Evolutionary conservation across 2,888 invertebrate genomes (phyloP).

Genomic region (Microplitis manilae): DNA sequence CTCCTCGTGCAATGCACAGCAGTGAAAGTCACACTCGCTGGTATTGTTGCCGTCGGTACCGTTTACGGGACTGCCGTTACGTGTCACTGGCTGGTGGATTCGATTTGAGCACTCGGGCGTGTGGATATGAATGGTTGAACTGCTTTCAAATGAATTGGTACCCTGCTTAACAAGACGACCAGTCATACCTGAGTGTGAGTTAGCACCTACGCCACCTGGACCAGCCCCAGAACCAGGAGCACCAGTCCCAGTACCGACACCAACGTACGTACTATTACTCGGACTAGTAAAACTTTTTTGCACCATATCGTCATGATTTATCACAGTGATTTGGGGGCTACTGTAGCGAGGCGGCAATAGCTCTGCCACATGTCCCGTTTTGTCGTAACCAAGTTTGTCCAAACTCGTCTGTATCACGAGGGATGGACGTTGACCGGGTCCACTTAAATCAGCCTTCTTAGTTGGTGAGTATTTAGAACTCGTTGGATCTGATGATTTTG

Average conservation of each 20-base stretch:
- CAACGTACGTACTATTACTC: constrained; percentile 67
- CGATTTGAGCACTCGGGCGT: constrained; percentile 85
- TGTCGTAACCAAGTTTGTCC: constrained; percentile 75
- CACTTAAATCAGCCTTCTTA: constrained; percentile 72
- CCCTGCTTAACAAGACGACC: constrained; percentile 74
- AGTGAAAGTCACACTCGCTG: constrained; percentile 94
- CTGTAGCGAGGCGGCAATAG: constrained; percentile 73
- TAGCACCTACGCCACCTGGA: constrained; percentile 60
- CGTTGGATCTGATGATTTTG: constrained; percentile 25
- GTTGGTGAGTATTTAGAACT: constrained; percentile 73
- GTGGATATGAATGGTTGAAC: constrained; percentile 83
- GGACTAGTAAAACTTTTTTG: constrained; percentile 71
- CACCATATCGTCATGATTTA: constrained; percentile 90
- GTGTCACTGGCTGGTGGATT: constrained; percentile 79
- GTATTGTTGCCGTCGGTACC: constrained; percentile 73
- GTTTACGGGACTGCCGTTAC: constrained; percentile 79
- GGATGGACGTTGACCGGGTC: constrained; percentile 78
- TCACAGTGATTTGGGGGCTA: constrained; percentile 93
- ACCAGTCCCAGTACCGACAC: constrained; percentile 54
- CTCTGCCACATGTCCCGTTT: constrained; percentile 72
- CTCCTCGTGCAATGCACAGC: constrained; percentile 94
- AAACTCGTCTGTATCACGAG: constrained; percentile 84
- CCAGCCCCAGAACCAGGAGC: constrained; percentile 58
- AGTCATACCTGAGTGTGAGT: constrained; percentile 53
- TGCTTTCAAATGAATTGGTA: constrained; percentile 78